Evolutionary conservation across 2,113 vertebrate species (phyloP), one percentile per base, ranked within the genome.

Genomic region (Megalops atlanticus): DNA sequence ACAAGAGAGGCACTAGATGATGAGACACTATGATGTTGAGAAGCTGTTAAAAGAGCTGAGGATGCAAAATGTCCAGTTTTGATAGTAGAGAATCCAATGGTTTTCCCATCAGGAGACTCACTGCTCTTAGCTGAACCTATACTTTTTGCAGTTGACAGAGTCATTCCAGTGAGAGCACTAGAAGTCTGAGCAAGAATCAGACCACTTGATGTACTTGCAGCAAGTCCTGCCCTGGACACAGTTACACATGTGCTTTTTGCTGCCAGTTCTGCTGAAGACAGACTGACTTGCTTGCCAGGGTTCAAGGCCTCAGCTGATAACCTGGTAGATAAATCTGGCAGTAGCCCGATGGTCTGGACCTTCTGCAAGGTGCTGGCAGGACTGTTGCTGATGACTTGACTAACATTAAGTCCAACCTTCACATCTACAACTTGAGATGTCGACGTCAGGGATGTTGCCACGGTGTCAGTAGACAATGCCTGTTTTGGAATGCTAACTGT

Each of bases 31-130:
- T 83, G 89, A 27, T 86, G 93, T 71, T 94, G 94, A 47, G 92
- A 88, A 84, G 92, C 85, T 89, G 95, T 94, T 89, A 96, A 91
- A 71, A 96, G 91, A 86, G 94, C 88, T 79, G 96, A 96, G 14
- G 96, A 95, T 64, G 94, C 91, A 89, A 96, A 94, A 89, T 96
- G 95, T 81, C 94, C 95, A 79, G 94, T 92, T 91, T 95, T 96
- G 79, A 96, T 94, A 89, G 94, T 95, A 80, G 95, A 94, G 87
- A 95, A 92, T 73, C 92, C 92, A 78, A 94, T 54, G 83, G 89
- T 87, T 89, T 88, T 96, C 82, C 93, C 92, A 38, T 80, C 73
- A 89, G 82, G 1, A 74, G 74, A 72, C 3, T 40, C 82, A 41
- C 77, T 43, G 6, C 35, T 58, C 47, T 81, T 87, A 35, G 36